These are phyloP conservation scores for Sebastes hubbsi DNA, from an alignment of 2,797 vertebrate genomes.

Conservation along the genomic window DNA sequence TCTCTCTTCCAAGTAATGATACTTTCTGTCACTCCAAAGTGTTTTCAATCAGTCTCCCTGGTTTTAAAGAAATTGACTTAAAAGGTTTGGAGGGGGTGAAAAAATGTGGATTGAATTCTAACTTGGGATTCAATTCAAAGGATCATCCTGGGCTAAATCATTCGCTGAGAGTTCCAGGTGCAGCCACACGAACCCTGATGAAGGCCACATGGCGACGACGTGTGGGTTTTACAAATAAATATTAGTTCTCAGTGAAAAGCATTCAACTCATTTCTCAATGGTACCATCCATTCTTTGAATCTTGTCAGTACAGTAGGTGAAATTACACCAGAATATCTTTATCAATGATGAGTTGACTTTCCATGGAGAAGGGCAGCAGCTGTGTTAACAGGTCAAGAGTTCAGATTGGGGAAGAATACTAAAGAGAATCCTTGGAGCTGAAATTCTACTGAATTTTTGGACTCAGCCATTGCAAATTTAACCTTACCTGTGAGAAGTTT, in stretches of 20 bases:
- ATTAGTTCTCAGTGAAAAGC: slow-evolving; percentile 13
- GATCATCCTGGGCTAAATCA: slow-evolving; percentile 35
- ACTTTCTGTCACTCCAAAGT: slow-evolving; percentile 64
- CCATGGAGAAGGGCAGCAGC: background rate
- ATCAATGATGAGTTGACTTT: background rate
- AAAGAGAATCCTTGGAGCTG: background rate
- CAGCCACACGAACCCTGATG: slow-evolving; percentile 19
- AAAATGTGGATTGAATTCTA: slow-evolving; percentile 65
- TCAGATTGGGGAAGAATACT: background rate
- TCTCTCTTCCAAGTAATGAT: slow-evolving; percentile 59
- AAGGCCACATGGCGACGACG: background rate
- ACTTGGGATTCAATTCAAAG: slow-evolving; percentile 50
- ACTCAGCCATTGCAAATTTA: background rate
- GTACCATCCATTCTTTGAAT: background rate
- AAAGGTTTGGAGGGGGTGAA: slow-evolving; percentile 57
- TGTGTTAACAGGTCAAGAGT: background rate
- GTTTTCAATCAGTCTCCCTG: slow-evolving; percentile 67
- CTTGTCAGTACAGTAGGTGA: background rate
- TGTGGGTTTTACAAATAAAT: slow-evolving; percentile 31
- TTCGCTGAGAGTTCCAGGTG: slow-evolving; percentile 23
- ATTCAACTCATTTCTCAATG: background rate
- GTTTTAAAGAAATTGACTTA: slow-evolving; percentile 66
- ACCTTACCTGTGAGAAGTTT: too few species aligned
- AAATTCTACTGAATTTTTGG: background rate
- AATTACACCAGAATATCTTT: background rate